Evolutionary conservation across 2,113 vertebrate genomes (phyloP), one percentile per base, ranked within the genome.

Genomic region (Athene noctua): DNA sequence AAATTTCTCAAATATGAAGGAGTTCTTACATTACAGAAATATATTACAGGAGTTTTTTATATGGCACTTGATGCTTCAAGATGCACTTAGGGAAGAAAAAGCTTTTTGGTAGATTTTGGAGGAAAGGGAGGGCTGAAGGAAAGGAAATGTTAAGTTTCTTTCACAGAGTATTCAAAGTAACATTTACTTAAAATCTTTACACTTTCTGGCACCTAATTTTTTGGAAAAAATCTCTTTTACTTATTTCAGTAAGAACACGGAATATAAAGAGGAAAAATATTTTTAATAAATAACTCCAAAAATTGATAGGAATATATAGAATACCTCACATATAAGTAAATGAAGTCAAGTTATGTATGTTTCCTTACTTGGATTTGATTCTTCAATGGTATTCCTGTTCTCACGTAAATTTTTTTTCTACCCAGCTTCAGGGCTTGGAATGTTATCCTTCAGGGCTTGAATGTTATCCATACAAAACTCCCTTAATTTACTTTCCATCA

Each of bases 391-490:
- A 47, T 44, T 59, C 12, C 34, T 86, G 5, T 30, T 68, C 9
- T 88, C 11, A 78, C 9, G 3, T 30, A 70, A 40, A 6, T 65
- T 72, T 63, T 36, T 21, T 46, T 58, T 30, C 32, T 19, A 7
- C 2, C n/a, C 0, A 58, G 3, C 3, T 70, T 62, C 29, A 46
- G 6, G 11, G 1, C 11, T 85, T 18, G 1, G 10, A 51, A 34
- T 8, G 1, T 20, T 77, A 62, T 30, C 3, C 3, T 38, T 17
- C 44, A 12, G 44, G 44, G 17, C 44, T 46, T 46, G 44, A 46
- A 46, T 46, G 44, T 46, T 46, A 46, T 46, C 16, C 44, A 6
- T 63, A 11, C 34, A 67, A 88, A 65, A 20, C 7, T 2, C 2
- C 29, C 5, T 46, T 12, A 54, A 9, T 63, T 72, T 80, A 11